Base-by-base conservation (phyloP, 2,797 vertebrate genomes). In the Acestrorhynchus altus region DNA sequence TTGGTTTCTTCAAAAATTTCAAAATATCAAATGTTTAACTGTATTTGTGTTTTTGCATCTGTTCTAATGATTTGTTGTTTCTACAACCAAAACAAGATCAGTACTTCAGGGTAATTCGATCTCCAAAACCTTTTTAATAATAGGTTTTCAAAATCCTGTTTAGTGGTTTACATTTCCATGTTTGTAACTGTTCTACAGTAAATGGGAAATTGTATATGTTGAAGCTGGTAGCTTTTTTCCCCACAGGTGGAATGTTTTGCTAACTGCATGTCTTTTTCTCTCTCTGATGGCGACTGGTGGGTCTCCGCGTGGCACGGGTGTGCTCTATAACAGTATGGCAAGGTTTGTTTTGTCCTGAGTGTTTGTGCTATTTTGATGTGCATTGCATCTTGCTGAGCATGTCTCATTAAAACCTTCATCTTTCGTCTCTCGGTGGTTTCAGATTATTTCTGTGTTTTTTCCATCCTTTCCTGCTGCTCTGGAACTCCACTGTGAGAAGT, bases 281-380 rank as follows among this genome's bases (percentile, higher is more conserved):
- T 80, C 72, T 83, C 65, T 69, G 42, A 40, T 22, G 60, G 39
- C 47, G 66, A 13, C 51, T 44, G 54, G 44, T 59, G 72, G 74
- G 26, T 35, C 71, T 78, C 39, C 35, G 9, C 57, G 51, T 74
- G 61, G 80, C 60, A 66, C 74, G 77, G 75, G 82, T 84, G 83
- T 57, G 69, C 42, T 78, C 72, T 81, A 10, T 80, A 66, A 81
- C 82, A 90, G 88, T 89, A 18, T 90, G 88, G 88, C 88, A 90
- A 90, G 88, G 88, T 90, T 87, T 68, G 88, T 89, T 35, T 52
- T 28, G 31, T 4, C 18, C 6, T 44, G 5, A 35, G 4, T 42
- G 2, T 31, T 22, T 73, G 11, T 76, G 60, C 49, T 57, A 18
- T 4, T 20, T 40, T 52, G 7, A 40, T 26, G 4, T 35, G 44